These are phyloP conservation scores for Leptopilina myrica DNA, from an alignment of 2,888 invertebrate genomes.

Conservation along the genomic window DNA sequence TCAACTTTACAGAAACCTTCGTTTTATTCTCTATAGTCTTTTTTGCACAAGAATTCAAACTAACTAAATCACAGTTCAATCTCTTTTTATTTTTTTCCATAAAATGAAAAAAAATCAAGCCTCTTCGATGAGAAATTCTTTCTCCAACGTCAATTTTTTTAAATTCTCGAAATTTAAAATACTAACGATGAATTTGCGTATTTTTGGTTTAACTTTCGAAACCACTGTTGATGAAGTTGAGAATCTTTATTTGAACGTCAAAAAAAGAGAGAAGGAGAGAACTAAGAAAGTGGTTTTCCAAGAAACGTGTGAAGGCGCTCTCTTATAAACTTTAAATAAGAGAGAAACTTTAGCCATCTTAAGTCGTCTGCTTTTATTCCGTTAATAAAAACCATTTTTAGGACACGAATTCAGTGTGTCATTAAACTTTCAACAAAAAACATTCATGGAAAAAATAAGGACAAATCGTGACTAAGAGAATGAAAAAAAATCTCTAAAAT, in stretches of 20 bases:
- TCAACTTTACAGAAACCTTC: too few relatives aligned
- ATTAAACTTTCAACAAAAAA: not conserved
- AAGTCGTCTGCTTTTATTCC: slow-evolving; percentile 6
- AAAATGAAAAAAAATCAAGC: too few relatives aligned
- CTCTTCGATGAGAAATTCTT: too few relatives aligned
- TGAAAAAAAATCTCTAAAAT: not conserved
- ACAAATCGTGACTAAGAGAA: not conserved
- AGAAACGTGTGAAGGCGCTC: slow-evolving; percentile 9
- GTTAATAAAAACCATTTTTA: slow-evolving; percentile 7
- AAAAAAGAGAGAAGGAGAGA: not conserved
- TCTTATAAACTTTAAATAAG: slow-evolving; percentile 1
- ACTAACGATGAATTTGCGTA: too few relatives aligned
- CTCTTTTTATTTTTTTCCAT: too few relatives aligned
- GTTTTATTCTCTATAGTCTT: too few relatives aligned
- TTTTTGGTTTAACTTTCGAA: too few relatives aligned
- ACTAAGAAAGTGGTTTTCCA: not conserved
- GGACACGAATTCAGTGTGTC: not conserved
- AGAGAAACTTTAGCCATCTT: not conserved
- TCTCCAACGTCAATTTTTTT: too few relatives aligned
- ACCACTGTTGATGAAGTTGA: too few relatives aligned
- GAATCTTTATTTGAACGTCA: not conserved
- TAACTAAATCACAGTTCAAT: too few relatives aligned
- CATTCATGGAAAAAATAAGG: not conserved
- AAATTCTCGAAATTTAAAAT: too few relatives aligned
- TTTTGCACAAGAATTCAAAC: too few relatives aligned